Evolutionary conservation across 1,140 invertebrate species (phyloP), one percentile per base, ranked within the genome.

Genomic region (Neodiprion fabricii): DNA sequence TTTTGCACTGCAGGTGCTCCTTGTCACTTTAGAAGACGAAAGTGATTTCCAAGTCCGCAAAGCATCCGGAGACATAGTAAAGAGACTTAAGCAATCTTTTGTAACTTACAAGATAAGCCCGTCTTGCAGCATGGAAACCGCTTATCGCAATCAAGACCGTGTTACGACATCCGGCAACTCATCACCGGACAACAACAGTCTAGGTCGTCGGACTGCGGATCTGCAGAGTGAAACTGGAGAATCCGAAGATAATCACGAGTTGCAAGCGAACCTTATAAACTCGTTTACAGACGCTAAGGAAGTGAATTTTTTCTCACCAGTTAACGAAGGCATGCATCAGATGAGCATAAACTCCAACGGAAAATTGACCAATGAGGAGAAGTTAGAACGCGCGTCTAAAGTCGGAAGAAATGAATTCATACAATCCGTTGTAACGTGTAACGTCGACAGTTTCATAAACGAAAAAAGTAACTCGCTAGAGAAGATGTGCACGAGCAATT

Each of bases 21-120:
- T 94, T 0, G 87, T 89, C 66, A 90, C 92, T 3, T 79, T 95
- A 61, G 87, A 91, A 10, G 93, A 95, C 47, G 93, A 95, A 69
- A 91, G 91, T 73, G 93, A 95, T 82, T 86, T 93, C 1, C 91
- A 93, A 79, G 93, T 95, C 0, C 90, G 92, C 72, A 92, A 92
- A 75, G 84, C 86, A 14, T 89, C 93, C 0, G 88, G 92, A 0
- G 76, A 79, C n/a, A 91, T 93, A 48, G 89, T 93, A 0, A 86
- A 83, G 14, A 87, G 90, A 72, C 79, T 95, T n/a, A 85, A 90
- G 23, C 80, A 85, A 17, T 88, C 92, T 48, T 82, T 94, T 1
- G 80, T 91, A 2, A 89, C 88, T 65, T 92, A 93, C 78, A 91
- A 93, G 77, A 84, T 91, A 7, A 77, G 89, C 28, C 83, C 87